Evolutionary conservation across 2,113 vertebrate genomes (phyloP), one percentile per base, ranked within the genome.

Genomic region (Cyprinodon brontotheroides): DNA sequence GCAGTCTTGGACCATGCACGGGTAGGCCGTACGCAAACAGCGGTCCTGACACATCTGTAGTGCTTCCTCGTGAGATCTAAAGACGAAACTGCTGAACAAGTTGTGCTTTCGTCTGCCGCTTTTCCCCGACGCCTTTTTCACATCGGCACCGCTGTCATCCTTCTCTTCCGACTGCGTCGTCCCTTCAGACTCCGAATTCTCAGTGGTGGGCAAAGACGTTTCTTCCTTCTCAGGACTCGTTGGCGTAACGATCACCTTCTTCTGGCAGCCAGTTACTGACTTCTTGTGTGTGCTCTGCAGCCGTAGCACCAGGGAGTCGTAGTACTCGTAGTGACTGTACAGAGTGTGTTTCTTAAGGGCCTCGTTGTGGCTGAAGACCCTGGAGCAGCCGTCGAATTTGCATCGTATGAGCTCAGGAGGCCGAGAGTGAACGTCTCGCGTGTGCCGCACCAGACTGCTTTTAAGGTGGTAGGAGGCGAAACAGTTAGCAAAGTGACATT

Each of bases 1-100:
- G 36, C 98, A 99, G 4, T 96, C 95, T 87, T 96, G 96, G 4
- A 99, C 79, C 97, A 99, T 97, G 92, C 98, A 99, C 0, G 98
- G 98, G 74, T 95, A 98, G 63, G 96, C 94, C 0, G 93, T 95
- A 29, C 94, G 93, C 60, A 95, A 80, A 62, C 92, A 95, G 12
- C 96, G 95, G 88, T 97, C 96, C 66, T 95, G 94, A 74, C 98
- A 99, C 97, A 99, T 97, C 75, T 97, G 95, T 22, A 99, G 90
- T 22, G 97, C 98, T 91, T 99, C 97, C 77, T 97, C 96, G 14
- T 92, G 92, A 17, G 94, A 94, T 59, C 92, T 91, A 77, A 86
- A 90, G 62, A 89, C 79, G 7, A 45, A 79, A 4, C 8, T 9
- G 3, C 36, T 70, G 9, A 13, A 71, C 43, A 0, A 1, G 37